A percentile compares a stretch with the other conserved stretches of the same genome.
Conservation (phyloP, 2,113 vertebrate genomes). For the Calcarius ornatus region DNA sequence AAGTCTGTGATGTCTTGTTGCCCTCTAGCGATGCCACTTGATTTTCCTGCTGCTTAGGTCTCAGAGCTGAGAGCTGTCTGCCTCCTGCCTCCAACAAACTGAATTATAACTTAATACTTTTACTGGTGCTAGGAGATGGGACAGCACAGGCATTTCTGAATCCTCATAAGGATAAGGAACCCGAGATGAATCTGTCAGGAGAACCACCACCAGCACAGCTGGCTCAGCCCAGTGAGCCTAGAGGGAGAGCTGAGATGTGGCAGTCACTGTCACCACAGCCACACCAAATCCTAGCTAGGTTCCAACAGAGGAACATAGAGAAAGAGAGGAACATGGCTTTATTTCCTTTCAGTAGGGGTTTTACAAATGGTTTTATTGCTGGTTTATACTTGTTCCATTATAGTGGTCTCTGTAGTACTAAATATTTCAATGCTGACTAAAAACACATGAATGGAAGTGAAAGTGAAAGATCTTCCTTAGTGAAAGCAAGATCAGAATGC, state of each 20-base stretch:
- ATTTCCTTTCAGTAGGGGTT: background rate
- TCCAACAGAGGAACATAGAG: background rate
- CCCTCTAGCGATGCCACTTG: conserved; percentile 17
- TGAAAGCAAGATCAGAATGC: background rate
- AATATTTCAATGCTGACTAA: background rate
- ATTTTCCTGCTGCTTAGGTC: background rate
- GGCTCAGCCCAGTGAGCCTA: background rate
- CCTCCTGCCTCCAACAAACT: background rate
- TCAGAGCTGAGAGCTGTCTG: background rate
- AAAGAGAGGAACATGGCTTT: background rate
- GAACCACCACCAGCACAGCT: background rate
- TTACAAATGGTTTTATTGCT: background rate
- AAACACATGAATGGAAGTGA: background rate
- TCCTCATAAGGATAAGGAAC: background rate
- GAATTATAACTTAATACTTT: background rate
- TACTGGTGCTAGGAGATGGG: background rate
- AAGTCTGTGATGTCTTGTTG: background rate
- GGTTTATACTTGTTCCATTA: background rate
- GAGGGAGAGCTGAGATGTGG: background rate
- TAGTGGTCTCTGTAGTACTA: background rate
- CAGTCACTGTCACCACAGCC: background rate
- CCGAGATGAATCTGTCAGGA: background rate
- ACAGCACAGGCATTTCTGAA: accelerated
- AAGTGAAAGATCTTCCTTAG: background rate
- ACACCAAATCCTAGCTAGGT: background rate